Base-by-base conservation (phyloP, 1,140 invertebrate species). In the Agrypnia vestita region DNA sequence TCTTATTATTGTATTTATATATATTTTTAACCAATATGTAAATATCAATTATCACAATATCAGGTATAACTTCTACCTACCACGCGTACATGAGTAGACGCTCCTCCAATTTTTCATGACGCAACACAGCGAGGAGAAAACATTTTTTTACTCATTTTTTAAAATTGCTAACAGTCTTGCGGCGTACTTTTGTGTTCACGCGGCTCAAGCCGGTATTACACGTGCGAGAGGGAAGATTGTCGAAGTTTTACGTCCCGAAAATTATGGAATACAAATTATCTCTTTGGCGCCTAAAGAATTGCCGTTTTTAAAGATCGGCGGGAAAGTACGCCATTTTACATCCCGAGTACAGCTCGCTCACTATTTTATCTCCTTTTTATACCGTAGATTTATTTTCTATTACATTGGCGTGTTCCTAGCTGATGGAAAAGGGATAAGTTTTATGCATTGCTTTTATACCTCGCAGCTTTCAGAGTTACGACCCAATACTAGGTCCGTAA, bases 241-340 rank as follows among this genome's bases (percentile, higher is more conserved):
- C 35, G 51, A 56, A 55, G 15, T 71, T 56, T 74, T 59, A 59
- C 72, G 51, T 59, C 51, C 19, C 51, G 25, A 59, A 61, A 15
- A 74, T 74, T 56, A 74, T 55, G 51, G 55, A 74, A 74, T 74
- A 74, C 72, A 56, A 74, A 74, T 74, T 55, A 59, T 74, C 35
- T 74, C 51, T 56, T 74, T 56, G 25, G 56, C 55, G 64, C 35
- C 35, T 35, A 56, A 43, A 59, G 72, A 12, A 44, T 59, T 53
- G 55, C 72, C 53, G 19, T 49, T 71, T 71, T 51, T 17, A 17
- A 71, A 25, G 47, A 51, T 71, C 67, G 21, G 51, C 19, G 47
- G 0, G n/a, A n/a, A n/a, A 43, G 35, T 67, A 44, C 43, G 35
- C 10, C 1, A 13, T 44, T 44, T 67, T 25, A 67, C 35, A 15